phyloP scores from a whole-genome alignment of 2,797 vertebrate species.

The Stomatorhinus walkeri region DNA sequence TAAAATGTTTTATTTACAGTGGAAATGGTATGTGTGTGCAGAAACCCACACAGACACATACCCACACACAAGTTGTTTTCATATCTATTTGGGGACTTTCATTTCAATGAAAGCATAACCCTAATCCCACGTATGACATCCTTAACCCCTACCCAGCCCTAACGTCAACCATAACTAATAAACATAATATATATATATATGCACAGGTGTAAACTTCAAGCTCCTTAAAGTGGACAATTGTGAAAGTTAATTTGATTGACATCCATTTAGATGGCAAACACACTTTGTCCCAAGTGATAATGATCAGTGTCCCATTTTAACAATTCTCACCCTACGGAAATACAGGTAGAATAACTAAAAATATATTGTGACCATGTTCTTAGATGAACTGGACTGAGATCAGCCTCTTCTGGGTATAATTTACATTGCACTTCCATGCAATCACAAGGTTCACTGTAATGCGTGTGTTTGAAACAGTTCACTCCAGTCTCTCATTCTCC shows the following conservation, averaged over 20 bases:
- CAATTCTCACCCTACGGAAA: not conserved
- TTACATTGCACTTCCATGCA: not conserved
- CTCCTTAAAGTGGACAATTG: conserved; percentile 20
- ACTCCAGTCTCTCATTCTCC: not conserved
- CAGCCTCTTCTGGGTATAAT: not conserved
- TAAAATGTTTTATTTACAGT: not conserved
- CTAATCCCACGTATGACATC: not conserved
- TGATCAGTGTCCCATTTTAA: not conserved
- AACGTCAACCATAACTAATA: not conserved
- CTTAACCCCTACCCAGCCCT: not conserved
- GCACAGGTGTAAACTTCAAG: not conserved
- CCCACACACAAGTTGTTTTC: not conserved
- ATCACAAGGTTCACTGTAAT: not conserved
- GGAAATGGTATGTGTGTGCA: not conserved
- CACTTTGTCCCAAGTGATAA: conserved; percentile 28
- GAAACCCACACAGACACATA: not conserved
- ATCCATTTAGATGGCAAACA: conserved; percentile 40
- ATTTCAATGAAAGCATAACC: not conserved
- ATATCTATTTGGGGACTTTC: not conserved
- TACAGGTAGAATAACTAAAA: not conserved
- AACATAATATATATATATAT: not conserved
- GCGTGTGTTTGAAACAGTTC: not conserved
- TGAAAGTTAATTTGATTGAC: conserved; percentile 36
- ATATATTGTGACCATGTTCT: not conserved
- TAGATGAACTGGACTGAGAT: not conserved